Evolutionary conservation across 2,113 vertebrate genomes (phyloP).

Genomic region (Hemichromis elongatus): DNA sequence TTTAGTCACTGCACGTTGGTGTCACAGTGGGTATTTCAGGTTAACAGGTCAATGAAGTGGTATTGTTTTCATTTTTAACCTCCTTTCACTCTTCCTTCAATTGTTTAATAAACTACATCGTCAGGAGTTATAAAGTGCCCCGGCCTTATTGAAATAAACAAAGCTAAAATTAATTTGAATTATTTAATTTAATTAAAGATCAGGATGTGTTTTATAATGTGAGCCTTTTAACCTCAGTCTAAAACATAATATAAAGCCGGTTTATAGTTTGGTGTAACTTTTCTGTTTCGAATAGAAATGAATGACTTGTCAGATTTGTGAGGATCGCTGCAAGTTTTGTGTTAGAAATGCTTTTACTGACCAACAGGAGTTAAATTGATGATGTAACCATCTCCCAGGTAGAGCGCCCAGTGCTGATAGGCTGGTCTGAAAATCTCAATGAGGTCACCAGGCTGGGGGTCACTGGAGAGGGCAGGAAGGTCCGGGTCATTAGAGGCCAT

Average conservation of each 20-base stretch:
- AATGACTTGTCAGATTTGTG: neutral
- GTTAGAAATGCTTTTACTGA: constrained; percentile 59
- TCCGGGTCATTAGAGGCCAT: constrained; percentile 79
- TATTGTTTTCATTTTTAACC: neutral
- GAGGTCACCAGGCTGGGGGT: constrained; percentile 86
- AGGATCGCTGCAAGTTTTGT: neutral
- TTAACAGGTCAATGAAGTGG: neutral
- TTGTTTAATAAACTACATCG: neutral
- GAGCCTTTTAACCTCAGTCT: neutral
- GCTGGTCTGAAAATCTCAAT: constrained; percentile 86
- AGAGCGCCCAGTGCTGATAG: constrained; percentile 93
- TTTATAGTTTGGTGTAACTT: too few species aligned
- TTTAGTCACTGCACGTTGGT: neutral
- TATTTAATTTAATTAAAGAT: neutral
- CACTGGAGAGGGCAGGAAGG: constrained; percentile 48
- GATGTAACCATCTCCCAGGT: constrained; percentile 89
- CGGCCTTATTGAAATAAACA: neutral
- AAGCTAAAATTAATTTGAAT: neutral
- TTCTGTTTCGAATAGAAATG: neutral
- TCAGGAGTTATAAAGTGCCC: neutral
- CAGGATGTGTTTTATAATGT: neutral
- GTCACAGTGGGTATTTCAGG: neutral
- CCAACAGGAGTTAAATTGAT: constrained; percentile 86
- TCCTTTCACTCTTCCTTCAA: neutral
- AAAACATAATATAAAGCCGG: neutral